Evolutionary conservation across 2,888 invertebrate species (phyloP), one percentile per base, ranked within the genome.

Genomic region (Argyresthia goedartella): DNA sequence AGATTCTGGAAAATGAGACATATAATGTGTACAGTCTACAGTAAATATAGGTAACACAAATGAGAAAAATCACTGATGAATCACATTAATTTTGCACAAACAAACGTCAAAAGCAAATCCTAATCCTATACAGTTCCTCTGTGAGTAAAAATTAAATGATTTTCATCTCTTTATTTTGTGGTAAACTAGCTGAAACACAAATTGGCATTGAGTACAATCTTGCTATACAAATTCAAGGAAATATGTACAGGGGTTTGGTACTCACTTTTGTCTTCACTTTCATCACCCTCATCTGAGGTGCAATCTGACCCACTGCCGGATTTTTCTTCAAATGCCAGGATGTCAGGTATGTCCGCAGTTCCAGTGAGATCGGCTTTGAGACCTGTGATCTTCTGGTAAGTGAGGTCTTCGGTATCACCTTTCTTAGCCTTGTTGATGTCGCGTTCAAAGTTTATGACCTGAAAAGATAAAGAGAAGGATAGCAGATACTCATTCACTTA

Each of bases 381-480:
- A 0, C 96, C 97, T 13, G 95, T 91, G 50, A 98, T 88, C 56
- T 95, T 96, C 65, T 94, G 94, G 73, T 97, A 98, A 49, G 93
- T 89, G 11, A 97, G 87, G 66, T 94, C 91, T 45, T 90, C 88
- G 25, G 89, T 88, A 50, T 91, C 88, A 14, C 95, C 95, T 52
- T 90, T 82, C 71, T 95, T 93, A 0, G 92, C 94, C 65, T 93
- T 90, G 51, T 86, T 90, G 51, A 96, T 94, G 73, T 99, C 98
- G 35, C 95, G 80, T 71, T 96, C 96, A 70, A 92, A 91, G 73
- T 96, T 91, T 33, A 93, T 89, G 4, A 96, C 92, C 94, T 94
- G 74, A 1, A 71, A 73, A 13, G 2, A 25, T 2, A 25, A 25
- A 25, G 6, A 25, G 25, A 25, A 25, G 2, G 25, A 25, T 25